These are phyloP conservation scores for Asteroscopus sphinx DNA, from an alignment of 2,888 invertebrate genomes.

Conservation along the genomic window DNA sequence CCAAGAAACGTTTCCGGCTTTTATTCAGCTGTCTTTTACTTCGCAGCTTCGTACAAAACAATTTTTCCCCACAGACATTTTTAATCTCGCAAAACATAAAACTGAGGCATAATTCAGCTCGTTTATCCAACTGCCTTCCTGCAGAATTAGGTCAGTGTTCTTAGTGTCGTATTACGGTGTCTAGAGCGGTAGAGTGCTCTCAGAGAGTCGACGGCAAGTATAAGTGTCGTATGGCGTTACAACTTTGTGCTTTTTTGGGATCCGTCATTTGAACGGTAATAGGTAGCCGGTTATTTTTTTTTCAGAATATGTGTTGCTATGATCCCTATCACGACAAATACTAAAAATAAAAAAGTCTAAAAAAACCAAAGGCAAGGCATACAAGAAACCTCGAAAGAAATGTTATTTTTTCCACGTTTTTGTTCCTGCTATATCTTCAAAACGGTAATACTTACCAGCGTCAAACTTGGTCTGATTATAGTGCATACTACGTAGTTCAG, in stretches of 20 bases:
- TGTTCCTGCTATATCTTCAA: too few species aligned
- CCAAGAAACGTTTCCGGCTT: background rate
- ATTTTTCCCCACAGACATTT: constrained; percentile 2
- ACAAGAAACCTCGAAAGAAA: too few species aligned
- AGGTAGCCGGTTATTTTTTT: too few species aligned
- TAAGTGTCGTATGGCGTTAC: constrained; percentile 38
- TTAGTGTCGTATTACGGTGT: constrained; percentile 54
- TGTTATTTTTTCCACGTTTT: too few species aligned
- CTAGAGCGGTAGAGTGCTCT: constrained; percentile 39
- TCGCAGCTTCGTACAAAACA: constrained; percentile 6
- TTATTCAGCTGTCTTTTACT: constrained; percentile 23
- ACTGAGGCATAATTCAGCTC: constrained; percentile 8
- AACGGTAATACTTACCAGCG: too few species aligned
- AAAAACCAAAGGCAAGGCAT: too few species aligned
- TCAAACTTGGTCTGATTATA: too few species aligned
- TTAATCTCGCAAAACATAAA: constrained; percentile 27
- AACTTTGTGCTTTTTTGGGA: constrained; percentile 32
- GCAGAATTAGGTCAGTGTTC: constrained; percentile 52
- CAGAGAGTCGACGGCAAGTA: constrained; percentile 14
- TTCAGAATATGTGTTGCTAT: too few species aligned
- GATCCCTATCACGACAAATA: too few species aligned
- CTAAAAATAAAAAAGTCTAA: too few species aligned
- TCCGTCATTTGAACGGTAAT: too few species aligned
- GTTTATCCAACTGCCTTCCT: constrained; percentile 23
- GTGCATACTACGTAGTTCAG: too few species aligned